Evolutionary conservation across 1,140 invertebrate species (phyloP).

Genomic region (Caenorhabditis inopinata): DNA sequence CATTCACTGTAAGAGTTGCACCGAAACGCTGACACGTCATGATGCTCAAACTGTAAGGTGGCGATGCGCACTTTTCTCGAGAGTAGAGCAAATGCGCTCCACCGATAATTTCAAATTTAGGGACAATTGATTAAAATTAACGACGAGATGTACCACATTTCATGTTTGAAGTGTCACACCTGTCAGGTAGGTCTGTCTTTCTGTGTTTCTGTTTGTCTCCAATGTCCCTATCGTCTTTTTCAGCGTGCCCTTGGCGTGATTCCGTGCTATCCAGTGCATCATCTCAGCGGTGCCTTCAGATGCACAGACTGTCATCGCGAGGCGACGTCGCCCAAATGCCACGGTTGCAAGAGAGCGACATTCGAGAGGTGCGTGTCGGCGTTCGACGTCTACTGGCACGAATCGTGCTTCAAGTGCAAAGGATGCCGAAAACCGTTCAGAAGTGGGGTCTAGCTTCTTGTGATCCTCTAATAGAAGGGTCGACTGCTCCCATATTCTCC

Average conservation of each 20-base stretch:
- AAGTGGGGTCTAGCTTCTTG: not conserved
- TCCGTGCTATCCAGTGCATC: not conserved
- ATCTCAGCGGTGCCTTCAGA: not conserved
- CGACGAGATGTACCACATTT: constrained; percentile 1
- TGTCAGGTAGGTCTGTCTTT: not conserved
- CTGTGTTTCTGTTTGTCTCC: too few relatives aligned
- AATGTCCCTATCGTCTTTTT: too few relatives aligned
- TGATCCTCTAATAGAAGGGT: too few relatives aligned
- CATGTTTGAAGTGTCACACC: not conserved
- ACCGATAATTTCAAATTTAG: not conserved
- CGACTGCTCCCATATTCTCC: too few relatives aligned
- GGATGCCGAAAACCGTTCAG: not conserved
- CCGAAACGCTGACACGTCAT: not conserved
- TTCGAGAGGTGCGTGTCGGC: not conserved
- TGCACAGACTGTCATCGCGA: constrained; percentile 6
- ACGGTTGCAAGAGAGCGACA: not conserved
- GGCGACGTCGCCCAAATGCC: not conserved
- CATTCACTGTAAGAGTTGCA: constrained; percentile 12
- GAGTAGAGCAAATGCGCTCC: too few relatives aligned
- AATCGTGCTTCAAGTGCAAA: not conserved
- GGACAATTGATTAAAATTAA: not conserved
- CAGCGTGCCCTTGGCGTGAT: not conserved
- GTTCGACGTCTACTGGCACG: not conserved
- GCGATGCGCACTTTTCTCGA: too few relatives aligned
- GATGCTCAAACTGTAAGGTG: not conserved